These are phyloP conservation scores for Diarsia rubi DNA, from an alignment of 2,888 invertebrate species.

Conservation along the genomic window DNA sequence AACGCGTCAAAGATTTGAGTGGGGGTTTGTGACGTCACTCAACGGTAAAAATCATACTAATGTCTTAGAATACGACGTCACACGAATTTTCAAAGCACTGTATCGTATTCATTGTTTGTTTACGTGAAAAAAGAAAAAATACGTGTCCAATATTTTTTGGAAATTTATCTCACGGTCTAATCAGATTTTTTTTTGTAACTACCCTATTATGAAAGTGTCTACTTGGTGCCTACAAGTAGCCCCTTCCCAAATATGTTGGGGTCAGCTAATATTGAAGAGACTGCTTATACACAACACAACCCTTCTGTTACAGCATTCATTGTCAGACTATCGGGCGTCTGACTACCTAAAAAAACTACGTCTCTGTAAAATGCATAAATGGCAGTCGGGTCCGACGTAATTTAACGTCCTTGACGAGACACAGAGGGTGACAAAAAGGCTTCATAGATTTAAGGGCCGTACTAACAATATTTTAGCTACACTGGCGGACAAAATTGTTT, in stretches of 20 bases:
- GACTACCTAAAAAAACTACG: background rate
- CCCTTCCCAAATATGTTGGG: background rate
- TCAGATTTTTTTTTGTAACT: too few species aligned
- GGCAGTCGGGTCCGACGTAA: background rate
- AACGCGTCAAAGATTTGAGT: too few species aligned
- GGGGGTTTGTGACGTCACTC: too few species aligned
- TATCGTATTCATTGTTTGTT: too few species aligned
- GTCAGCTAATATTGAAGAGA: background rate
- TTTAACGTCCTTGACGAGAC: background rate
- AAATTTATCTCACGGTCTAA: too few species aligned
- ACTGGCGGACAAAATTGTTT: background rate
- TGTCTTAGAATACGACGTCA: too few species aligned
- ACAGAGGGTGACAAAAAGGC: background rate
- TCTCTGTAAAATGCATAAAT: background rate
- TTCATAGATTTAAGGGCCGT: background rate
- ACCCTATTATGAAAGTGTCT: too few species aligned
- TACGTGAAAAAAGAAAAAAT: too few species aligned
- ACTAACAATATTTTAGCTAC: background rate
- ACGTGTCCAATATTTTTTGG: too few species aligned
- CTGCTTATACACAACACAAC: background rate
- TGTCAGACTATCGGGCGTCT: background rate
- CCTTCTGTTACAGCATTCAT: background rate
- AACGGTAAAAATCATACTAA: too few species aligned
- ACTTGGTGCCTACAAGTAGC: background rate
- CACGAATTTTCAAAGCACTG: too few species aligned